Evolutionary conservation across 2,797 vertebrate species (phyloP).

Genomic region (Periparus ater): DNA sequence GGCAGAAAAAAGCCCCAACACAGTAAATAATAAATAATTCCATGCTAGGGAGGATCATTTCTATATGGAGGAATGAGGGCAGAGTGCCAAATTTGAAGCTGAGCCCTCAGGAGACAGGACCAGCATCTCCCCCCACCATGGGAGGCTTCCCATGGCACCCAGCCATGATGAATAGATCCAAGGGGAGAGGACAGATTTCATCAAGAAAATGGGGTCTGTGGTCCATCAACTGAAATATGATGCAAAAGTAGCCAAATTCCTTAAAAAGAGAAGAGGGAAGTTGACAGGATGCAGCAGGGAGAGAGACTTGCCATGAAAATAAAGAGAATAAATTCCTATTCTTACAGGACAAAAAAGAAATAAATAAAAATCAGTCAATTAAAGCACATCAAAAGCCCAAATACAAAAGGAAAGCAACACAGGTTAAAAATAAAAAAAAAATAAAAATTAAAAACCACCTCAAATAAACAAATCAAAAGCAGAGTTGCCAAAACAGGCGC

Average conservation of each 20-base stretch:
- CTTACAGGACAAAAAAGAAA: background rate
- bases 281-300: background rate
- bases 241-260: background rate
- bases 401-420: slow-evolving; percentile 3
- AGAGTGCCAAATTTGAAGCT: background rate
- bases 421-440: background rate
- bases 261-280: background rate
- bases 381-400: slow-evolving; percentile 25
- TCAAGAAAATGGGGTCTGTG: background rate
- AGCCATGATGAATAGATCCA: background rate
- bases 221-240: background rate
- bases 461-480: slow-evolving; percentile 35
- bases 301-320: background rate
- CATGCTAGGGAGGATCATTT: background rate
- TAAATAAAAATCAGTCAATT: background rate
- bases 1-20: background rate
- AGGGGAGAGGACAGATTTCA: background rate
- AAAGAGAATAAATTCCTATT: background rate
- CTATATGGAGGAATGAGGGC: background rate
- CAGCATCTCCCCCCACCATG: fast-evolving
- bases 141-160: background rate
- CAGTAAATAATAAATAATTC: background rate
- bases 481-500: background rate
- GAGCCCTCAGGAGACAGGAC: background rate
- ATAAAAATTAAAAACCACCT: background rate